These are phyloP conservation scores for Labroides dimidiatus DNA, from an alignment of 2,797 vertebrate species.

Conservation along the genomic window DNA sequence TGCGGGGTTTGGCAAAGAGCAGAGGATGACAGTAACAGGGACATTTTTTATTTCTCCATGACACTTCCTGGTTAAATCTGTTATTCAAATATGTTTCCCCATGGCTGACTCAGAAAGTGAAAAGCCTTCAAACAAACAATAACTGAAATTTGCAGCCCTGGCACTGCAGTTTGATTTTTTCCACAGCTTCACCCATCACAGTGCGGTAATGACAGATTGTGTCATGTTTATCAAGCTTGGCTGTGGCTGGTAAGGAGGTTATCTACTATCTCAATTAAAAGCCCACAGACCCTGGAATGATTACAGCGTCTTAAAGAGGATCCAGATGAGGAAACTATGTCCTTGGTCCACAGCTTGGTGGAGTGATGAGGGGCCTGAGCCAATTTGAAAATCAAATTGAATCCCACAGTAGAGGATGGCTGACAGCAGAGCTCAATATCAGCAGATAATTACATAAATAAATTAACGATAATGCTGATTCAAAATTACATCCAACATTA, in stretches of 20 bases:
- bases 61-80: conserved; percentile 56
- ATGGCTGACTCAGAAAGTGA: conserved; percentile 46
- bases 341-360: conserved; percentile 56
- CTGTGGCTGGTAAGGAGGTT: conserved; percentile 76
- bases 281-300: conserved; percentile 72
- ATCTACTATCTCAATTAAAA: conserved; percentile 82
- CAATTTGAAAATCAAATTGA: conserved; percentile 75
- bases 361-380: conserved; percentile 45
- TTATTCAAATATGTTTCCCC: conserved; percentile 72
- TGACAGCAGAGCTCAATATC: conserved; percentile 65
- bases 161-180: conserved; percentile 59
- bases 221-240: conserved; percentile 73
- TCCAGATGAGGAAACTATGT: conserved; percentile 78
- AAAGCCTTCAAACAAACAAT: conserved; percentile 69
- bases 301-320: conserved; percentile 75
- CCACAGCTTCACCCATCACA: conserved; percentile 56
- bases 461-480: conserved; percentile 61
- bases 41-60: conserved; percentile 53
- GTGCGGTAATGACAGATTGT: conserved; percentile 74
- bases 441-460: conserved; percentile 67
- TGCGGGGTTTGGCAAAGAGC: conserved; percentile 64
- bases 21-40: conserved; percentile 61
- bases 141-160: conserved; percentile 49
- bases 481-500: conserved; percentile 55
- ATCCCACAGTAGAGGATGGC: conserved; percentile 62